Evolutionary conservation across 2,797 vertebrate genomes (phyloP).

Genomic region (Argentina silus): DNA sequence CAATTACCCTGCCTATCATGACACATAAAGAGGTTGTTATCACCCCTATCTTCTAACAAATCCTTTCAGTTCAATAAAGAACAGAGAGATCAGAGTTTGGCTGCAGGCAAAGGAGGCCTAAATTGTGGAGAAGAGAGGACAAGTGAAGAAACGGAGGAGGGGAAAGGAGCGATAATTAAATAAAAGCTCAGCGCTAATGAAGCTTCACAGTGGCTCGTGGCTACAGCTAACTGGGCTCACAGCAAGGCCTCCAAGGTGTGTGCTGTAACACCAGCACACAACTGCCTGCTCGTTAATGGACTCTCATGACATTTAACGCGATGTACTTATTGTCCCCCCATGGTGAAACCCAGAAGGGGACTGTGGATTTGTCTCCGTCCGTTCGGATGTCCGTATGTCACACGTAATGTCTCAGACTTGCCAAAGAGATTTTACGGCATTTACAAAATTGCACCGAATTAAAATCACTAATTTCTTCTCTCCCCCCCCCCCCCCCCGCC

Average conservation of each 20-base stretch:
- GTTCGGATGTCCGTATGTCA: too few relatives aligned
- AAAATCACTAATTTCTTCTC: conserved; percentile 22
- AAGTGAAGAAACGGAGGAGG: conserved; percentile 27
- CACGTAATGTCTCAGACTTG: too few relatives aligned
- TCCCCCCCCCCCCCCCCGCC: conserved; percentile 6
- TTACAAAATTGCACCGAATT: too few relatives aligned
- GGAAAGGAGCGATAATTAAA: conserved; percentile 55
- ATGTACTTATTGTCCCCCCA: conserved; percentile 1
- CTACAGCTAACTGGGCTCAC: conserved; percentile 18
- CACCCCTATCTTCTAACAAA: conserved; percentile 5
- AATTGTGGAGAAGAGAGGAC: conserved; percentile 12
- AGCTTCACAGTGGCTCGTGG: conserved; percentile 59
- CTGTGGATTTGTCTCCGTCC: too few relatives aligned
- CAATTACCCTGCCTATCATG: not conserved
- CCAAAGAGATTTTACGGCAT: too few relatives aligned
- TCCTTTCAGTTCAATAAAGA: conserved; percentile 6
- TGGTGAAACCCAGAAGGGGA: too few relatives aligned
- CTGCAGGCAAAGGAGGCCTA: not conserved
- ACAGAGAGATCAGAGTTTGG: conserved; percentile 10
- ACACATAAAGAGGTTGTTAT: not conserved
- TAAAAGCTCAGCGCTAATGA: conserved; percentile 76
- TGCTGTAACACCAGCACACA: conserved; percentile 28
- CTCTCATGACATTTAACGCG: conserved; percentile 67
- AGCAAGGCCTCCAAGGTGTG: conserved; percentile 30
- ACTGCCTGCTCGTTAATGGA: conserved; percentile 40